Conservation (phyloP, 2,113 vertebrate species). For the Pelecanus crispus region DNA sequence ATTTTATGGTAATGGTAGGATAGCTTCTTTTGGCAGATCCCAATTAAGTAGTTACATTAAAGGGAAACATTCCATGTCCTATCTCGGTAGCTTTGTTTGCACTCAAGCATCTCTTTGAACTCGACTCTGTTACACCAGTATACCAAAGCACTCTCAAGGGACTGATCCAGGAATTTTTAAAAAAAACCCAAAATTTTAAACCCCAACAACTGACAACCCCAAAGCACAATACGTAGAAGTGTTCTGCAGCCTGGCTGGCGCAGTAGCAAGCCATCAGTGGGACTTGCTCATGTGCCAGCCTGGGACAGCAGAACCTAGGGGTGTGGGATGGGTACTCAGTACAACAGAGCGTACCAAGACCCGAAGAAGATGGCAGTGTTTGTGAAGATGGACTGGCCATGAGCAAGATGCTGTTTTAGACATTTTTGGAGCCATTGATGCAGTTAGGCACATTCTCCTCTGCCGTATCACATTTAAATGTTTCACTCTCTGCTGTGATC, state of each 20-base stretch:
- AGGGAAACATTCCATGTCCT: background rate
- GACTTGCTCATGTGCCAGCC: background rate
- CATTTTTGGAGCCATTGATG: background rate
- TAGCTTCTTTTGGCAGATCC: background rate
- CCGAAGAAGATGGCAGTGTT: background rate
- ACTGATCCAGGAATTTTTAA: background rate
- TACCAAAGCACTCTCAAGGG: background rate
- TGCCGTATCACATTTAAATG: background rate
- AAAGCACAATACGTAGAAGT: background rate
- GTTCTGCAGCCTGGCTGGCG: background rate
- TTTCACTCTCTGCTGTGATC: background rate
- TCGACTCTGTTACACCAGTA: background rate
- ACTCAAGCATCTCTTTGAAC: background rate
- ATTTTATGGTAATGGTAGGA: background rate
- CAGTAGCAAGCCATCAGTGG: background rate
- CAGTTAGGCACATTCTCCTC: background rate
- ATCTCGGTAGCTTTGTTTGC: background rate
- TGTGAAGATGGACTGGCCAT: background rate
- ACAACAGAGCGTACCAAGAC: background rate
- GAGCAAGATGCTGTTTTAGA: background rate
- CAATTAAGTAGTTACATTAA: background rate
- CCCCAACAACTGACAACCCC: background rate
- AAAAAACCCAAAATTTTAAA: no score
- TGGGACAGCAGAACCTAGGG: background rate
- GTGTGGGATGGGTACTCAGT: rapidly evolving